phyloP scores from a whole-genome alignment of 2,113 vertebrate species.

The Rhegmatorhina hoffmannsi region DNA sequence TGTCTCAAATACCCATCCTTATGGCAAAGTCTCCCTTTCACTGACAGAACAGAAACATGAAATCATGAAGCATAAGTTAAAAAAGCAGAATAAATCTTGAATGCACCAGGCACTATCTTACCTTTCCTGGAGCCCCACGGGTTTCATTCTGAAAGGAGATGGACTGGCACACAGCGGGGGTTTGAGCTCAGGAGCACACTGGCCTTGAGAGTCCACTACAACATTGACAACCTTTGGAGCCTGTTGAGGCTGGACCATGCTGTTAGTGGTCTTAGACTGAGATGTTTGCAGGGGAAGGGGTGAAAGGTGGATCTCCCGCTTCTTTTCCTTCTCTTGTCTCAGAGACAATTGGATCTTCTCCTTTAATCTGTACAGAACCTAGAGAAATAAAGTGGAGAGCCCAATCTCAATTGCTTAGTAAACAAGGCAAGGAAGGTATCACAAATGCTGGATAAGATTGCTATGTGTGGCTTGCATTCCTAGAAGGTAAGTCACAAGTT shows the following conservation, averaged over 20 bases:
- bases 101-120: not conserved
- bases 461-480: not conserved
- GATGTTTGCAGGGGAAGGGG: slow-evolving; percentile 72
- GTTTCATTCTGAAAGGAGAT: slow-evolving; percentile 97
- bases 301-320: slow-evolving; percentile 83
- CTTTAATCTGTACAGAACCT: slow-evolving; percentile 93
- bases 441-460: not conserved
- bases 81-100: not conserved
- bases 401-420: not conserved
- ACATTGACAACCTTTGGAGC: slow-evolving; percentile 77
- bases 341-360: slow-evolving; percentile 88
- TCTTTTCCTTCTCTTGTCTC: slow-evolving; percentile 86
- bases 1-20: fast-evolving
- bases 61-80: not conserved
- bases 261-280: slow-evolving; percentile 75
- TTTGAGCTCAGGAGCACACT: slow-evolving; percentile 80
- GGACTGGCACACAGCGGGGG: slow-evolving; percentile 77
- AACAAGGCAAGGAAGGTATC: not conserved
- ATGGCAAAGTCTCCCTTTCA: not conserved
- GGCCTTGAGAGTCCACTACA: slow-evolving; percentile 76
- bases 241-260: slow-evolving; percentile 89
- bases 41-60: not conserved
- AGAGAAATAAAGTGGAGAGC: slow-evolving; percentile 44
- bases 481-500: slow-evolving; percentile 20
- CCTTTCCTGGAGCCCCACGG: slow-evolving; percentile 93